Conservation (phyloP, 37 sponge, comb jelly and placozoan genomes). For the Bolinopsis microptera region DNA sequence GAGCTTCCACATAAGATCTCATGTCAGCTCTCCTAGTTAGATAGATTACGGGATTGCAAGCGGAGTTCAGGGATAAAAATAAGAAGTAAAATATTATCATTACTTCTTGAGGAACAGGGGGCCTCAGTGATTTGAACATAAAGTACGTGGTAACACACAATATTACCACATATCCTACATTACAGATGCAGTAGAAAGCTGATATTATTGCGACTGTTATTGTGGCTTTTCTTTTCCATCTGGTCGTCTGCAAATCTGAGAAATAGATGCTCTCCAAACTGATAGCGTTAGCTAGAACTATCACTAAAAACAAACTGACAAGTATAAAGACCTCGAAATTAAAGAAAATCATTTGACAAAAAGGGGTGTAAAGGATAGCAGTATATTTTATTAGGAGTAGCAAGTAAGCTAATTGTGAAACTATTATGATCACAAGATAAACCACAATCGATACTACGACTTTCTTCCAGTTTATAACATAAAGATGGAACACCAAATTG, state of each 20-base stretch:
- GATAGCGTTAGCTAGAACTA: not conserved
- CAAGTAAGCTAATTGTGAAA: not conserved
- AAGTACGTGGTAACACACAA: not conserved
- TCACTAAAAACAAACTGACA: not conserved
- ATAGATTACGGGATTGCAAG: not conserved
- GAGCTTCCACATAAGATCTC: not conserved
- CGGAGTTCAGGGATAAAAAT: not conserved
- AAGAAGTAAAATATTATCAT: not conserved
- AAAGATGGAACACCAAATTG: not conserved
- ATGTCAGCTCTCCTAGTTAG: not conserved
- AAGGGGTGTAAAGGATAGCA: too few relatives aligned
- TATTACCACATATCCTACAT: not conserved
- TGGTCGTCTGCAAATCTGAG: not conserved
- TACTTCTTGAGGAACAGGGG: not conserved
- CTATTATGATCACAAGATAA: not conserved
- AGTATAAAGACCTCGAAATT: not conserved
- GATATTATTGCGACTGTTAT: not conserved
- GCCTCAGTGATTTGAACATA: not conserved
- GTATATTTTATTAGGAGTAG: too few relatives aligned
- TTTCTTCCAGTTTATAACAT: not conserved
- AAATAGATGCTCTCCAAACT: not conserved
- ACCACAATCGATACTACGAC: not conserved
- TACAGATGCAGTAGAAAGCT: not conserved
- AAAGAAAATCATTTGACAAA: too few relatives aligned
- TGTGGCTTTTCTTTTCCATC: not conserved